Evolutionary conservation across 2,113 vertebrate species (phyloP), one percentile per base, ranked within the genome.

Genomic region (Ramphastos sulfuratus): DNA sequence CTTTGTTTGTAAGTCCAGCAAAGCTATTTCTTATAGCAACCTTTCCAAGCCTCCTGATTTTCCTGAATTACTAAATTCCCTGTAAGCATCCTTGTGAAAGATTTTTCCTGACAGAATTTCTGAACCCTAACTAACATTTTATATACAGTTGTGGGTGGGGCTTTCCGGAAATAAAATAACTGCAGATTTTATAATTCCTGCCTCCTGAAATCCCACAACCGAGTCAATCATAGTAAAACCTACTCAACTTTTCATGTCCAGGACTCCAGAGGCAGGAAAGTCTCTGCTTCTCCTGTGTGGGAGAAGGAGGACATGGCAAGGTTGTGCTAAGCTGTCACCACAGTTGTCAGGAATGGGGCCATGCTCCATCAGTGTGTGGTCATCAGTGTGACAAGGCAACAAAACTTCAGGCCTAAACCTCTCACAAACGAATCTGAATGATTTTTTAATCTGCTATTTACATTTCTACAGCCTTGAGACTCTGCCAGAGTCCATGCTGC

Each of bases 311-410:
- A 54, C 61, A 39, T 2, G 2, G 14, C 3, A 9, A 75, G 48
- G 17, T 58, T 44, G 61, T 58, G 63, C 85, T 61, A 11, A 92
- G 48, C 35, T 44, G 31, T 59, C 27, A 14, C 21, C 14, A 15
- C 60, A 30, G n/a, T 14, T 91, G 28, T 16, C 65, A 78, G 81
- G 46, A 65, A 37, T 0, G 0, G 31, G 19, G n/a, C 15, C 6
- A 21, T 0, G 1, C 63, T 44, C 48, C 2, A 0, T 78, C 42
- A 48, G 44, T 0, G 0, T 7, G 2, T 0, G 0, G 54, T 82
- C 71, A 24, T 69, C 76, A 3, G 44, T 56, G 37, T n/a, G 59
- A 56, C 75, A 74, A 52, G 73, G 52, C 82, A 87, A 61, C 46
- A 33, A 4, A 14, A 15, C 74, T 65, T 54, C 75, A 52, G 31